phyloP scores from a whole-genome alignment of 2,113 vertebrate species.

The Cyphomyrus plagiostoma region DNA sequence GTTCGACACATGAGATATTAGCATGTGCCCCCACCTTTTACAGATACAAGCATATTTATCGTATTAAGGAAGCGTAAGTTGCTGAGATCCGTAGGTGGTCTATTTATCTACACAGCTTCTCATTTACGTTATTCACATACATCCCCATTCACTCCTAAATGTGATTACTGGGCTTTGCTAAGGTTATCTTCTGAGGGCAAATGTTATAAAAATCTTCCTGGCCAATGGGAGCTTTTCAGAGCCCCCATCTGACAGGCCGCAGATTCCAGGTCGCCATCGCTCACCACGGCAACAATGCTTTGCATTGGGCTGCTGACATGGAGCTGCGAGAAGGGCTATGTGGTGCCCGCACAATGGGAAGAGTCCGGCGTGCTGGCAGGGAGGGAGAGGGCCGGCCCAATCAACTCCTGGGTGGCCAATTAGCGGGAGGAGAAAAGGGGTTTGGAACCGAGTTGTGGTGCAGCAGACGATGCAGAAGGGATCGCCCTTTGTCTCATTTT shows the following conservation, averaged over 20 bases:
- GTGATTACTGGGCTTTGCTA: not conserved
- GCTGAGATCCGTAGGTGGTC: not conserved
- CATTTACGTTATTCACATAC: not conserved
- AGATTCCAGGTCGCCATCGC: not conserved
- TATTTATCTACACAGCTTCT: not conserved
- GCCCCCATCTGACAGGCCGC: not conserved
- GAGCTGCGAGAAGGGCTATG: not conserved
- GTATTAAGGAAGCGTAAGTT: not conserved
- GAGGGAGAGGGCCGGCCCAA: conserved; percentile 47
- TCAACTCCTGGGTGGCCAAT: conserved; percentile 72
- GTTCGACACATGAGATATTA: not conserved
- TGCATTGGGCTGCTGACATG: conserved; percentile 21
- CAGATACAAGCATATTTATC: not conserved
- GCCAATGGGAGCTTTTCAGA: not conserved
- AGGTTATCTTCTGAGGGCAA: not conserved
- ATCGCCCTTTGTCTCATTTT: conserved; percentile 35
- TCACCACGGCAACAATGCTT: conserved; percentile 26
- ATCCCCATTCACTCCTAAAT: not conserved
- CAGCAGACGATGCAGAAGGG: conserved; percentile 45
- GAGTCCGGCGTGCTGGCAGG: conserved; percentile 39
- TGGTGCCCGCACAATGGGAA: conserved; percentile 24
- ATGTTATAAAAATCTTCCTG: not conserved
- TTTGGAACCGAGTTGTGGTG: conserved; percentile 47
- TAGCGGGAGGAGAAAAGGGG: conserved; percentile 57
- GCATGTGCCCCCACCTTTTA: not conserved